phyloP scores from a whole-genome alignment of 1,140 invertebrate species.

The Cotesia chilonis region DNA sequence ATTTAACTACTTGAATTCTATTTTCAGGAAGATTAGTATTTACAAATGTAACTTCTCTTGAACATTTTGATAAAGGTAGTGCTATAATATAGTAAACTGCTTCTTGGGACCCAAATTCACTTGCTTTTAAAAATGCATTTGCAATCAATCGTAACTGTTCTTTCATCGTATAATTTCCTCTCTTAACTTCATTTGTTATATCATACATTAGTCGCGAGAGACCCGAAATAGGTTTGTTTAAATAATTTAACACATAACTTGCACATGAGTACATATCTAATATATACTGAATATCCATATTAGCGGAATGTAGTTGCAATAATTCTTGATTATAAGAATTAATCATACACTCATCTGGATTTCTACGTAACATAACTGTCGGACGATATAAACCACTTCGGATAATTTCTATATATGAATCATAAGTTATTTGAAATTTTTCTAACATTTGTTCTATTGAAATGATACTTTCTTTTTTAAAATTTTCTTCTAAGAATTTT shows the following conservation, averaged over 20 bases:
- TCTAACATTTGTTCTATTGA: constrained; percentile 12
- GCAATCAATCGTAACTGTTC: constrained; percentile 41
- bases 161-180: constrained; percentile 35
- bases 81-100: constrained; percentile 46
- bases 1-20: constrained; percentile 28
- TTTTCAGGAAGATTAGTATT: constrained; percentile 28
- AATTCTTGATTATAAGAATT: constrained; percentile 37
- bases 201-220: too few species aligned
- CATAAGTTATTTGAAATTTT: constrained; percentile 18
- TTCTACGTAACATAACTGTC: constrained; percentile 32
- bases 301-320: constrained; percentile 26
- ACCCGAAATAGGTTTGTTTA: too few species aligned
- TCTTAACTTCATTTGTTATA: too few species aligned
- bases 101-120: constrained; percentile 45
- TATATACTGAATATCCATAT: constrained; percentile 37
- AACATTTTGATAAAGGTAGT: constrained; percentile 38
- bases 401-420: constrained; percentile 23
- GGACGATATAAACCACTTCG: constrained; percentile 22
- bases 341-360: constrained; percentile 25
- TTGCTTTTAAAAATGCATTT: constrained; percentile 6
- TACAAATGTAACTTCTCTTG: constrained; percentile 7
- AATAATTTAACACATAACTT: too few species aligned
- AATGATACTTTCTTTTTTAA: constrained; percentile 7
- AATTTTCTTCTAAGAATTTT: constrained; percentile 17
- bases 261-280: not conserved